Base-by-base conservation (phyloP, 92 coral and sea anemone genomes). In the Parazoanthus darwini region DNA sequence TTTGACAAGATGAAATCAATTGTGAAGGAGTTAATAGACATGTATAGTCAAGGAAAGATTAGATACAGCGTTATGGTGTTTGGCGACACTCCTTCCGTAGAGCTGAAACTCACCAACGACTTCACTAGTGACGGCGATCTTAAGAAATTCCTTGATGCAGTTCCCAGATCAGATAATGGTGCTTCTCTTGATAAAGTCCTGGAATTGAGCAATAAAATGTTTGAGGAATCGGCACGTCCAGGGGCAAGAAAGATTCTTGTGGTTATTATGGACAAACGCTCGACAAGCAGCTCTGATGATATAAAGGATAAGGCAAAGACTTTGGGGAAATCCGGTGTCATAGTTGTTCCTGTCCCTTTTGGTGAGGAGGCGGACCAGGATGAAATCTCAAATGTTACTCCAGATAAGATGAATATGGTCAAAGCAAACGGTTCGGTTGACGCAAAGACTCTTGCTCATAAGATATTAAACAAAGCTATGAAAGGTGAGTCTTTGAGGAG, bases 1-100 rank as follows among this genome's bases (percentile, higher is more conserved):
- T 95, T 96, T 56, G 86, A 85, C 63, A 94, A 93, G 88, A 93
- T 96, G 95, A 92, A 91, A 83, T 91, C 89, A 73, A 72, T 93
- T 71, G 92, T 96, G 22, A 90, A 91, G 88, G 85, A 86, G 4
- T 65, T 93, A 16, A 87, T 95, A 50, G 89, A 91, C 56, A 85
- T 89, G 77, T 94, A 93, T 74, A 91, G 95, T 51, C 88, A 86
- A 67, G 89, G 88, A 74, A 88, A 91, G 82, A 82, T 94, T 78
- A 90, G 92, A 81, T 94, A 93, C 91, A 88, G 95, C 42, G 90
- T 94, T 18, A 85, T 94, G 35, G 86, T 90, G 43, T 94, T 91
- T 80, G 95, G 95, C 18, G 86, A 68, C 54, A 81, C 86, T 44
- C 91, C 95, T 16, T 75, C 68, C 20, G 87, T 88, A 25, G 82